Evolutionary conservation across 2,113 vertebrate species (phyloP).

Genomic region (Lates calcarifer): DNA sequence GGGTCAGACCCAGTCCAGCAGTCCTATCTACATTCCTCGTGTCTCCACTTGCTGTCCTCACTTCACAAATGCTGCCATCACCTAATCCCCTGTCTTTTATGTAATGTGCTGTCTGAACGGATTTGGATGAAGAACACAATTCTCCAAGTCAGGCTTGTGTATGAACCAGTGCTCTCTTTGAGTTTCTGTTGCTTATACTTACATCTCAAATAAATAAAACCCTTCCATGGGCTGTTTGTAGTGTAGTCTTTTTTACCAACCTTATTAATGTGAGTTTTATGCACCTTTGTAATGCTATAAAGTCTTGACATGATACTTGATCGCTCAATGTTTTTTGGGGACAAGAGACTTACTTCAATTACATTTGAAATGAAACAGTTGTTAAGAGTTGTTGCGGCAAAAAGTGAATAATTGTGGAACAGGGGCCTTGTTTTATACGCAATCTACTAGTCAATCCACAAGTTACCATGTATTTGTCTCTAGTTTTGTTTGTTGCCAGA

Average conservation of each 20-base stretch:
- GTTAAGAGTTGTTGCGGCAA: neutral
- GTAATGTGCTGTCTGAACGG: slow-evolving; percentile 43
- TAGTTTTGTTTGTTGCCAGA: neutral
- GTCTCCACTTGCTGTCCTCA: slow-evolving; percentile 44
- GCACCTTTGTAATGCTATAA: neutral
- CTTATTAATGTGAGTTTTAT: neutral
- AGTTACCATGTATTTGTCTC: neutral
- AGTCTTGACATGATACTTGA: neutral
- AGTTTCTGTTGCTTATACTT: neutral
- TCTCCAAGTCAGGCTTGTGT: neutral
- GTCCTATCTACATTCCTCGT: slow-evolving; percentile 48
- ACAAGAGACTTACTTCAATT: neutral
- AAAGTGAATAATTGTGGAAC: neutral
- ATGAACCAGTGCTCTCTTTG: neutral
- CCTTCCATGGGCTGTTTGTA: neutral
- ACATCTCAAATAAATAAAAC: neutral
- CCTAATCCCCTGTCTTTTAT: slow-evolving; percentile 61
- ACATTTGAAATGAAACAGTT: neutral
- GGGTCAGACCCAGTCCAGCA: slow-evolving; percentile 39
- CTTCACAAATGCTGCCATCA: slow-evolving; percentile 35
- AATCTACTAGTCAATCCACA: neutral
- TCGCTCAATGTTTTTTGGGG: neutral
- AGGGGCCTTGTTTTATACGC: neutral
- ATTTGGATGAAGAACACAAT: slow-evolving; percentile 20
- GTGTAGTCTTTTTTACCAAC: neutral